phyloP scores from a whole-genome alignment of 2,113 vertebrate species.

The Semnornis frantzii region DNA sequence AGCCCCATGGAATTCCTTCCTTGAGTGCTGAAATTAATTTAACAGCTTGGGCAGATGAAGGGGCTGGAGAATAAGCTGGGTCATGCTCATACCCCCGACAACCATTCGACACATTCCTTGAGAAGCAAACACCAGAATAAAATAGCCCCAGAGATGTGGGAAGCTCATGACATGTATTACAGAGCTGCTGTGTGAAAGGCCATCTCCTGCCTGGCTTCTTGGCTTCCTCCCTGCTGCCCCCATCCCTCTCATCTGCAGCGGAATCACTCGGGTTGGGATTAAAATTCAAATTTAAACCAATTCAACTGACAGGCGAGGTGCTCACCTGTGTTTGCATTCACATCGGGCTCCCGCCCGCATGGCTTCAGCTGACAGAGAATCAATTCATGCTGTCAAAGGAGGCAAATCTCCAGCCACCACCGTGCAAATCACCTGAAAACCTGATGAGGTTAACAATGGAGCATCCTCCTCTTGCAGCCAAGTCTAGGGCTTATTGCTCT shows the following conservation, averaged over 20 bases:
- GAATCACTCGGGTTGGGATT: fast-evolving
- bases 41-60: neutral
- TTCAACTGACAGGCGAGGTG: fast-evolving
- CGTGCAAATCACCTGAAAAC: neutral
- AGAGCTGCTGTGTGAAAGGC: neutral
- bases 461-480: neutral
- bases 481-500: neutral
- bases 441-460: fast-evolving
- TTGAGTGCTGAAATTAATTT: neutral
- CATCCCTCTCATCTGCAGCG: neutral
- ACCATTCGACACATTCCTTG: neutral
- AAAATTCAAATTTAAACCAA: neutral
- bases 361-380: neutral
- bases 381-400: neutral
- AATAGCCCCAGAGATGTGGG: fast-evolving
- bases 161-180: neutral
- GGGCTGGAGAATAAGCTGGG: neutral
- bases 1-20: neutral
- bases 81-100: neutral
- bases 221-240: neutral
- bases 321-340: neutral
- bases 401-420: neutral
- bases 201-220: neutral
- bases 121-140: neutral
- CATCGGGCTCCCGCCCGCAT: fast-evolving